Evolutionary conservation across 2,888 invertebrate genomes (phyloP).

Genomic region (Drosophila nigricruria): DNA sequence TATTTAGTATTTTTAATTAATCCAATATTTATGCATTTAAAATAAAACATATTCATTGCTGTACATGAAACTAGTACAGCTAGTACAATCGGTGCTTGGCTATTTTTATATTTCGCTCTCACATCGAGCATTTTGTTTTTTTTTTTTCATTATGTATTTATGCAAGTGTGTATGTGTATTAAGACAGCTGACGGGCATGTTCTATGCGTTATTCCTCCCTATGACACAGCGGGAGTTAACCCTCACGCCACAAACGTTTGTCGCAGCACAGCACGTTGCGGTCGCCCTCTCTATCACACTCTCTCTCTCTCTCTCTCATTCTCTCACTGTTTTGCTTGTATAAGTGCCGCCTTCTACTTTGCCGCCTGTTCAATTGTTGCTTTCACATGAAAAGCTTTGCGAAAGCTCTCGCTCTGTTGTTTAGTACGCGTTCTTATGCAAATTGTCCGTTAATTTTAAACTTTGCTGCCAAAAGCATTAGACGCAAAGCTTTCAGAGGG

Average conservation of each 20-base stretch:
- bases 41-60: neutral
- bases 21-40: neutral
- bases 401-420: conserved; percentile 23
- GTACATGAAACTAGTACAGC: conserved; percentile 1
- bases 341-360: neutral
- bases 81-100: conserved; percentile 5
- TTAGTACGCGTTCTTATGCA: conserved; percentile 21
- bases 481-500: neutral
- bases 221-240: conserved; percentile 32
- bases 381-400: conserved; percentile 50
- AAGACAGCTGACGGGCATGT: conserved; percentile 48
- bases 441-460: conserved; percentile 11
- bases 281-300: neutral
- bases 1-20: neutral
- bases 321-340: neutral
- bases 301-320: neutral
- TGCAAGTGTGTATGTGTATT: conserved; percentile 10
- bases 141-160: conserved; percentile 13
- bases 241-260: conserved; percentile 31
- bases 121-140: conserved; percentile 23
- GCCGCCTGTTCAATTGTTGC: neutral
- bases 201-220: conserved; percentile 27
- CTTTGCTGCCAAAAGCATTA: conserved; percentile 1
- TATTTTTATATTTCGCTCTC: conserved; percentile 40
- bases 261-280: conserved; percentile 28